A percentile compares a stretch with the other conserved stretches of the same genome.
Conservation (phyloP, 2,888 invertebrate species). For the Shargacucullia verbasci region DNA sequence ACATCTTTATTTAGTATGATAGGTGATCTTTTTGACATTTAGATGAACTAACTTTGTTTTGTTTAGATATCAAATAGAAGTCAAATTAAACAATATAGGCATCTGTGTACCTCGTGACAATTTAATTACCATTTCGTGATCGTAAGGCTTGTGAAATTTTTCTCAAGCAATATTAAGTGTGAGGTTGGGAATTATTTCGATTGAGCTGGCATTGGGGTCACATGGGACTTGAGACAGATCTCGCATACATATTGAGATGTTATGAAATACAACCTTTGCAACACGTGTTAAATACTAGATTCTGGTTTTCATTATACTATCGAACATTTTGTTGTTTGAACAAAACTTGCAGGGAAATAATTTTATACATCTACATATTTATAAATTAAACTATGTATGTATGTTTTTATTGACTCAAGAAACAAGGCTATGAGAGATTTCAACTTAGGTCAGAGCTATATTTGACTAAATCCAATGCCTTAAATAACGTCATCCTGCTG, state of each 20-base stretch:
- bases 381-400: too few species aligned
- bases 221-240: conserved; percentile 24
- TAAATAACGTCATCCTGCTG: conserved; percentile 22
- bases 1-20: not conserved
- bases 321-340: too few species aligned
- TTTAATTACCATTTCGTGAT: conserved; percentile 12
- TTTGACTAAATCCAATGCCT: conserved; percentile 28
- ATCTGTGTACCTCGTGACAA: not conserved
- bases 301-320: too few species aligned
- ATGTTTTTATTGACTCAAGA: too few species aligned
- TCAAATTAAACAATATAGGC: not conserved
- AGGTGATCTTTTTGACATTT: conserved; percentile 8
- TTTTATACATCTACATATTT: too few species aligned
- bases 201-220: conserved; percentile 44
- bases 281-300: not conserved
- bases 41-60: not conserved
- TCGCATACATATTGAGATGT: conserved; percentile 36
- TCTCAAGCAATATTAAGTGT: conserved; percentile 31
- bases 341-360: too few species aligned
- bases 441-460: conserved; percentile 26
- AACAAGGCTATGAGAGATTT: not conserved
- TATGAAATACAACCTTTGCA: conserved; percentile 35
- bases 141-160: conserved; percentile 25
- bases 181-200: conserved; percentile 42
- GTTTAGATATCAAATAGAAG: conserved; percentile 4